Evolutionary conservation across 2,888 invertebrate genomes (phyloP).

Genomic region (Boloria selene): DNA sequence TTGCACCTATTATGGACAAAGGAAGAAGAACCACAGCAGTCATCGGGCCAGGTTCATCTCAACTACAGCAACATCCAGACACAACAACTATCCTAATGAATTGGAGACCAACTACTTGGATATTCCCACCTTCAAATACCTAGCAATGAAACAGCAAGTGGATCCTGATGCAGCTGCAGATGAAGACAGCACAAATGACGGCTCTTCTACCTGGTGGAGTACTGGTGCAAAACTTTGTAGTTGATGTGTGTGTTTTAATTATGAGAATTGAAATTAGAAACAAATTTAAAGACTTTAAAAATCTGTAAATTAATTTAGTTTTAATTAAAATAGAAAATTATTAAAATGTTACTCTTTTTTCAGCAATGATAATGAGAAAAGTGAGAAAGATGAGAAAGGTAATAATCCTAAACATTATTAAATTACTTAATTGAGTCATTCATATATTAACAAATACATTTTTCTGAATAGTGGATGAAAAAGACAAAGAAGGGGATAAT

Average conservation of each 20-base stretch:
- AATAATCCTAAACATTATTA: conserved; percentile 23
- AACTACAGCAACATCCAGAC: not conserved
- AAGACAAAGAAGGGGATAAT: conserved; percentile 75
- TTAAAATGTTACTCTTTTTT: conserved; percentile 54
- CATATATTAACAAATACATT: conserved; percentile 10
- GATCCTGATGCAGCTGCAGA: not conserved
- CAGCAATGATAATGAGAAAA: conserved; percentile 71
- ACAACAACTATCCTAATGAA: not conserved
- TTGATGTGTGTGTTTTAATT: conserved; percentile 48
- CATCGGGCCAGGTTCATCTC: not conserved
- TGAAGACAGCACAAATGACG: conserved; percentile 3
- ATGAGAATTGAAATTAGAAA: conserved; percentile 24
- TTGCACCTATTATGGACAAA: conserved; percentile 62
- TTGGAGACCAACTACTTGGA: not conserved
- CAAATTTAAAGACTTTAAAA: conserved; percentile 22
- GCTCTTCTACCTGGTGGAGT: conserved; percentile 48
- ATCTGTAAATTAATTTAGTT: not conserved
- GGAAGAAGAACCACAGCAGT: conserved; percentile 7
- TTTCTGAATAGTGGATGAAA: conserved; percentile 56
- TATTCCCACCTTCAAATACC: not conserved
- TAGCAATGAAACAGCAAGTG: not conserved
- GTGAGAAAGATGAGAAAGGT: conserved; percentile 72
- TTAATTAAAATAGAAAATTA: conserved; percentile 20
- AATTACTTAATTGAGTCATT: not conserved
- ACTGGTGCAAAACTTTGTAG: conserved; percentile 83